A percentile compares a stretch with the other conserved stretches of the same genome.
phyloP scores from a whole-genome alignment of 2,888 invertebrate genomes.

The Hesperia comma region DNA sequence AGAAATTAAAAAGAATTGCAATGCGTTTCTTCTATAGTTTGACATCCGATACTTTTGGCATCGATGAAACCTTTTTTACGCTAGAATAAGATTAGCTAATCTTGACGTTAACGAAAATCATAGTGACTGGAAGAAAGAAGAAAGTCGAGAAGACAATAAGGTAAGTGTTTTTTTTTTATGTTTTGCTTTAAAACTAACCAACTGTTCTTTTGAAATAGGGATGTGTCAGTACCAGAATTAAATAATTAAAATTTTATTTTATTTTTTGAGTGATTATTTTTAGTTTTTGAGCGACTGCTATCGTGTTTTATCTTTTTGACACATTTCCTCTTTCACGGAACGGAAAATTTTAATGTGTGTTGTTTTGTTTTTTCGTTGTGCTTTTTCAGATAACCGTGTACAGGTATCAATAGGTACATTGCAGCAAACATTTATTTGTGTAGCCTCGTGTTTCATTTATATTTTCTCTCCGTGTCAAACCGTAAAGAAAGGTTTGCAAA shows the following conservation, averaged over 20 bases:
- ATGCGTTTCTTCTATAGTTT: no score
- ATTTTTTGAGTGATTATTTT: no score
- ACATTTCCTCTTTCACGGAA: slow-evolving; percentile 8
- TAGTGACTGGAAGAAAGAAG: slow-evolving; percentile 58
- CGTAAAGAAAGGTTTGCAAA: slow-evolving; percentile 26
- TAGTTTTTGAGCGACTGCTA: no score
- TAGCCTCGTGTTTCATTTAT: neutral
- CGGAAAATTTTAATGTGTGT: slow-evolving; percentile 52
- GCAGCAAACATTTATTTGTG: slow-evolving; percentile 18
- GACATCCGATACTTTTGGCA: slow-evolving; percentile 58
- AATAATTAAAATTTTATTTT: no score
- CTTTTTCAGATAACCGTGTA: slow-evolving; percentile 67
- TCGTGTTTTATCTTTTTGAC: neutral
- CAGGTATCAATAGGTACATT: slow-evolving; percentile 74
- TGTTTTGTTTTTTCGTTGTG: slow-evolving; percentile 70
- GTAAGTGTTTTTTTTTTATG: slow-evolving; percentile 64
- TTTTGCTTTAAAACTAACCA: slow-evolving; percentile 57
- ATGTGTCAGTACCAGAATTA: neutral
- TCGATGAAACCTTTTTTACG: slow-evolving; percentile 53
- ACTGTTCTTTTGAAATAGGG: slow-evolving; percentile 3
- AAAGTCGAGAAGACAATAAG: slow-evolving; percentile 52
- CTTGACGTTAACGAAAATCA: slow-evolving; percentile 49
- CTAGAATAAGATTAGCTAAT: slow-evolving; percentile 78
- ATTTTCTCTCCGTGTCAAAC: neutral
- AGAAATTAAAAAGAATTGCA: slow-evolving; percentile 70